Conservation (phyloP, 2,888 invertebrate species). For the Sinodicranocentrus sp. region DNA sequence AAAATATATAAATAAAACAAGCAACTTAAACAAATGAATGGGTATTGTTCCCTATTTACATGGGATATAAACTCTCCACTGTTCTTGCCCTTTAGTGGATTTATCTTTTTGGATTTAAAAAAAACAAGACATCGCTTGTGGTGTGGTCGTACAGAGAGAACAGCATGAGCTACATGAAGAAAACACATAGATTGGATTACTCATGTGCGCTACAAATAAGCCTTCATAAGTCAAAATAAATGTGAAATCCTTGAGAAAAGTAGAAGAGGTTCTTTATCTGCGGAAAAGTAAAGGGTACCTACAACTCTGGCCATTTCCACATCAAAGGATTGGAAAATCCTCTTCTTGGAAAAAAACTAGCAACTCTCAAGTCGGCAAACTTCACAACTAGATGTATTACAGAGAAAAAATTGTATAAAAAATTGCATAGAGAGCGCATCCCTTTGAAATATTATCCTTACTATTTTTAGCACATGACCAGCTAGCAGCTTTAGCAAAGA, state of each 20-base stretch:
- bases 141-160: not conserved
- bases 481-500: not conserved
- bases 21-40: not conserved
- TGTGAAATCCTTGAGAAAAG: not conserved
- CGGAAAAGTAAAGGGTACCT: no score
- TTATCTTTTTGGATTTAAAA: no score
- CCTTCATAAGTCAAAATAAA: conserved; percentile 21
- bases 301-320: no score
- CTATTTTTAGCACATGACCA: not conserved
- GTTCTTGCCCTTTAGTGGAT: no score
- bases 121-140: not conserved
- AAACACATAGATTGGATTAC: conserved; percentile 3
- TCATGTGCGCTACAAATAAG: not conserved
- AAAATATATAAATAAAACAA: conserved; percentile 5
- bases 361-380: no score
- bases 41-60: not conserved
- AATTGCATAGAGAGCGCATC: no score
- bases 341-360: no score
- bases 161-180: not conserved
- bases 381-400: no score
- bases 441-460: not conserved
- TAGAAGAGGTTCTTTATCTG: no score
- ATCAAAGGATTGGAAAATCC: no score
- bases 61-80: not conserved
- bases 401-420: no score